Evolutionary conservation across 2,888 invertebrate genomes (phyloP), one percentile per base, ranked within the genome.

Genomic region (Nowickia ferox): DNA sequence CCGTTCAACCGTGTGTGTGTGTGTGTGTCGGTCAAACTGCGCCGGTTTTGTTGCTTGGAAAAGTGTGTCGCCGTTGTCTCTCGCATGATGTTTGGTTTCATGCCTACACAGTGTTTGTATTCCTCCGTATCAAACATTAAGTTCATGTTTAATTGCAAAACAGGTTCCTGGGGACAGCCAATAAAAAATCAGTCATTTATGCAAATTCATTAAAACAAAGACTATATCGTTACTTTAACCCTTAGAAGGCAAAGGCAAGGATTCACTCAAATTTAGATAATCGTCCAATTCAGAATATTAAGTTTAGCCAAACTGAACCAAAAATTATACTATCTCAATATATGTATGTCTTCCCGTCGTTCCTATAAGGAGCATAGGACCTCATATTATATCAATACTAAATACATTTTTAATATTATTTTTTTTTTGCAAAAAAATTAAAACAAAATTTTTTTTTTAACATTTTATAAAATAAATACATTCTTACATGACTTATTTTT

Each of bases 81-180:
- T 69, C 30, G 15, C 55, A 78, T 66, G 61, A 74, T 80, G 59
- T 72, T 84, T 75, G 69, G 63, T 48, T 22, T 63, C 66, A 22
- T 72, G 75, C 76, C 80, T 77, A 71, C 72, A 71, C 71, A 77
- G 30, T 38, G 68, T 72, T 69, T 72, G 13, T 59, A 63, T 63
- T 61, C 38, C 71, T 65, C 51, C 38, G 63, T 63, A 88, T 88
- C 88, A 89, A 89, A 88, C 87, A 86, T 88, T 87, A 90, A 90
- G 88, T 90, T 90, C 90, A 90, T 91, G 90, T 91, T 90, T 90
- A 89, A 90, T 90, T 90, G 90, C 89, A 87, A 86, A 88, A 86
- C 88, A 69, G 87, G 85, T 86, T 86, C 61, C 30, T 77, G 72
- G 69, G 68, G 69, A 76, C 84, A 80, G 77, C 55, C 79, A 76